Base-by-base conservation (phyloP, 1,140 invertebrate genomes). In the Cyclina sinensis region DNA sequence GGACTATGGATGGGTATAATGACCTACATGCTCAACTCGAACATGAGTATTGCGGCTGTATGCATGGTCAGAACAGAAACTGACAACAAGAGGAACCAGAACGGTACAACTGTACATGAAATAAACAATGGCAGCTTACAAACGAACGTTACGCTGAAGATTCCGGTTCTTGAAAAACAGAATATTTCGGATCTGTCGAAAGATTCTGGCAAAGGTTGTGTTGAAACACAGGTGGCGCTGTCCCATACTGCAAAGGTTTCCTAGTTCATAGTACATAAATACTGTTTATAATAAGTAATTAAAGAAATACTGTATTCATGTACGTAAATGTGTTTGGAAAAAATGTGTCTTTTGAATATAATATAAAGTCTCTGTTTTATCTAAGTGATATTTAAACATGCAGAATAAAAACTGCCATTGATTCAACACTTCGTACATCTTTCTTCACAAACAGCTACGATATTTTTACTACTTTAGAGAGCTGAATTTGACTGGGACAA, bases 401-500 rank as follows among this genome's bases (percentile, higher is more conserved):
- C 7, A 12, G 37, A 43, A 24, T 24, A 68, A 9, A 11, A 14
- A 68, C 11, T 68, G 62, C 11, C 11, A 11, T 68, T 68, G 12
- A 74, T 21, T 37, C 9, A 12, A 37, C 12, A 11, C 35, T 18
- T 14, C 11, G 9, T 24, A 14, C 62, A 14, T 18, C 9, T 68
- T 24, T 68, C 24, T 68, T 24, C 27, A 14, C 9, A 30, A 14
- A 14, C 27, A 16, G 18, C 11, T n/a, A 37, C n/a, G n/a, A n/a
- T n/a, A n/a, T n/a, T n/a, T n/a, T n/a, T n/a, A n/a, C n/a, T n/a
- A n/a, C n/a, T 51, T 7, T 18, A 78, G 74, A 27, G 24, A 32
- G 65, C 62, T 39, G 81, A 84, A 32, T 84, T 84, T 35, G 32
- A 11, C 16, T 84, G 81, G 81, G 48, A 54, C 35, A 97, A 97